phyloP scores from a whole-genome alignment of 2,113 vertebrate species.

The Rhodinocichla rosea region DNA sequence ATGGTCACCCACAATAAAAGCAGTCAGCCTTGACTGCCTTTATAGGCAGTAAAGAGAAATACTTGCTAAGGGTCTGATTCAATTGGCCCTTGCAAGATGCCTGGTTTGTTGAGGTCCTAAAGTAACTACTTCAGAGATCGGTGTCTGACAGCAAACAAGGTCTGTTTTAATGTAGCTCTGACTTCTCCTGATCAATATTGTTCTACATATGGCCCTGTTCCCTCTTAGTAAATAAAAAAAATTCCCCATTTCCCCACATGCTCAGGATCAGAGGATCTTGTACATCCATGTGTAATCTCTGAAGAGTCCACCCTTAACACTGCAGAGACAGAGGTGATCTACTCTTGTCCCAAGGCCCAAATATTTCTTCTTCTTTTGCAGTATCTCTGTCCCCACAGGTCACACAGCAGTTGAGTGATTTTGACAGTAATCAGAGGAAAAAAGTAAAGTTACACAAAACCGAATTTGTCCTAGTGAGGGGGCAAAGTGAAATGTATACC shows the following conservation, averaged over 20 bases:
- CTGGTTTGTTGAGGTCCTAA: not conserved
- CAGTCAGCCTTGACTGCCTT: not conserved
- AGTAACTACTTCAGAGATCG: not conserved
- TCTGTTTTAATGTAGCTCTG: not conserved
- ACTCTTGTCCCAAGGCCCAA: not conserved
- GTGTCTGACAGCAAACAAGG: not conserved
- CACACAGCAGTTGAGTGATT: not conserved
- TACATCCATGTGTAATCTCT: not conserved
- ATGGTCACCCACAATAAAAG: not conserved
- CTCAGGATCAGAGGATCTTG: not conserved
- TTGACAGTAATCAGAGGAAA: not conserved
- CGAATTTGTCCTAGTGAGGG: not conserved
- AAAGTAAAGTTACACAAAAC: not conserved
- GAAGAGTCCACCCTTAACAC: not conserved
- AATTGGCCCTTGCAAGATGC: not conserved
- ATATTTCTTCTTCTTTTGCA: not conserved
- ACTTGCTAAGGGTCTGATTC: not conserved
- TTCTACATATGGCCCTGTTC: not conserved
- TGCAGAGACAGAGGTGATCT: not conserved
- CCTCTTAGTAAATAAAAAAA: not conserved
- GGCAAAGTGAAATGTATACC: not conserved
- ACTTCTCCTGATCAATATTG: not conserved
- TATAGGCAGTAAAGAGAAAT: not conserved
- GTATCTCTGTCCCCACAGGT: not conserved
- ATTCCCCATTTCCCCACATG: fast-evolving